phyloP scores from a whole-genome alignment of 2,113 vertebrate species.

The Eurypyga helias region DNA sequence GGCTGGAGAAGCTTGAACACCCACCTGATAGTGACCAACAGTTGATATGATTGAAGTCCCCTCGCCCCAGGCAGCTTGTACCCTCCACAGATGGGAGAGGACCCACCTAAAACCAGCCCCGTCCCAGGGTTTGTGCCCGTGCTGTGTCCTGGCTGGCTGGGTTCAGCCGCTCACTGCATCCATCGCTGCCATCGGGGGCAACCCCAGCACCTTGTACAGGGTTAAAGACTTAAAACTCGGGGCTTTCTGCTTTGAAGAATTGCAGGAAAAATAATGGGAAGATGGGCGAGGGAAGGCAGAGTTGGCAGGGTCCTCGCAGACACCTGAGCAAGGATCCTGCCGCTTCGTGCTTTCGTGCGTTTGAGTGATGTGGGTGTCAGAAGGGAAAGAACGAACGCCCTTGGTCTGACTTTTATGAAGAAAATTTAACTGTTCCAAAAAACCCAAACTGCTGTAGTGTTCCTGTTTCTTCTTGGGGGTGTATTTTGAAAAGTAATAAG shows the following conservation, averaged over 20 bases:
- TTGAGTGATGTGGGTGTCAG: not conserved
- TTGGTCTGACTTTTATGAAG: not conserved
- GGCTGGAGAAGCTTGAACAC: fast-evolving
- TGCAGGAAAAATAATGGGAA: not conserved
- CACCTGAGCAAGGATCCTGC: not conserved
- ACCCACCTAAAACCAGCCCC: not conserved
- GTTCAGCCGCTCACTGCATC: fast-evolving
- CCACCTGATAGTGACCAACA: not conserved
- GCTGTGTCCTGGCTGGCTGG: not conserved
- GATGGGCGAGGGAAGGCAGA: not conserved
- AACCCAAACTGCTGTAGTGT: not conserved
- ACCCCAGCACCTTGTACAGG: not conserved
- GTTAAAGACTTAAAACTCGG: not conserved
- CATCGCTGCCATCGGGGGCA: fast-evolving
- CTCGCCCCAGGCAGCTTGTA: not conserved
- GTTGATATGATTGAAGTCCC: not conserved
- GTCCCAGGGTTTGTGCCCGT: fast-evolving
- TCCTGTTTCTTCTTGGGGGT: slow-evolving; percentile 11
- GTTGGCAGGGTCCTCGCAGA: not conserved
- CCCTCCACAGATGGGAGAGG: not conserved
- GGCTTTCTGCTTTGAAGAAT: not conserved
- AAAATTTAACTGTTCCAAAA: not conserved
- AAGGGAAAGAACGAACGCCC: not conserved
- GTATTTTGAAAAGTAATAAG: slow-evolving; percentile 26
- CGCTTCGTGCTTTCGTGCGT: not conserved